Base-by-base conservation (phyloP, 2,888 invertebrate genomes). In the Chrysolina haemoptera region DNA sequence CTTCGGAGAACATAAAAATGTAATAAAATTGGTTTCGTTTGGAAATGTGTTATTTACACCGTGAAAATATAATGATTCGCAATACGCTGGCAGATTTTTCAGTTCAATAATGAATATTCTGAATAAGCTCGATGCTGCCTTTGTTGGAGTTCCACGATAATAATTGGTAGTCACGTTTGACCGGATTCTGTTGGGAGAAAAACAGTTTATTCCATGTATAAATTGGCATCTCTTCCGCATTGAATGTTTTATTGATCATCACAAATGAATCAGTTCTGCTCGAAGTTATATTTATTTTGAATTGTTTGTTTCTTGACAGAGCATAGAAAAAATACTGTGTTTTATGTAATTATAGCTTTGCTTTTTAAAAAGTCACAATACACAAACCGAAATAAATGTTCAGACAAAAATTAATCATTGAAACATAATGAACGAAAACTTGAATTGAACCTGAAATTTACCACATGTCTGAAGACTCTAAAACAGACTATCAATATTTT, bases 161-260 rank as follows among this genome's bases (percentile, higher is more conserved):
- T 65, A 67, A 71, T 71, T 59, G 55, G 11, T 14, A 22, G 62
- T 43, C 20, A 66, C 71, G 71, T 65, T 62, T 59, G 59, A 71
- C 22, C 66, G 43, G 41, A 43, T 66, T 64, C 50, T 10, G 12
- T 35, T 20, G 48, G 62, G 20, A 9, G 11, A 53, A 59, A 71
- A 59, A 35, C 40, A 50, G n/a, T n/a, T n/a, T 1, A 41, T 53
- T 70, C 12, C 48, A 46, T 43, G 59, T 40, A 12, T 14, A 59
- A 59, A 59, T 27, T 12, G n/a, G 1, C 12, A n/a, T 14, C 27
- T 22, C 6, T 35, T 14, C 35, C 18, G 10, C 18, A n/a, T 1
- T 35, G 9, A 9, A 35, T 27, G n/a, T 35, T 59, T 9, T 59
- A 59, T 59, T 35, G 59, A 59, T 27, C 0, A 35, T 16, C 27